A percentile compares a stretch with the other conserved stretches of the same genome.
These are phyloP conservation scores for Hesperophylax magnus DNA, from an alignment of 1,140 invertebrate species.

Conservation along the genomic window DNA sequence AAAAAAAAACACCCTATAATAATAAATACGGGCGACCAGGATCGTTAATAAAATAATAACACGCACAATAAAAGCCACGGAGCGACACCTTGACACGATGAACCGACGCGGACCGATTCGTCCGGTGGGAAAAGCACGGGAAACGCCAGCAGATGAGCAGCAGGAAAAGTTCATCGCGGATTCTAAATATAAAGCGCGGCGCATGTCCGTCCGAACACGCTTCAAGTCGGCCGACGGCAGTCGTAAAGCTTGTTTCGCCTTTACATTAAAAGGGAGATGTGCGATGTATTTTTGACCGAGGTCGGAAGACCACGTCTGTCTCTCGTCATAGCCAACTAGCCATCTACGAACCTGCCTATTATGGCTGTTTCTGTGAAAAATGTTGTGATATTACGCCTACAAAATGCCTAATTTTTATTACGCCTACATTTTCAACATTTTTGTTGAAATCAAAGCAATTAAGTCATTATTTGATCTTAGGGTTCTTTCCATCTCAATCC, in stretches of 20 bases:
- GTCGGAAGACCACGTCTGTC: slow-evolving; percentile 15
- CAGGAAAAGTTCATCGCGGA: not conserved
- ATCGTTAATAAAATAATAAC: no score
- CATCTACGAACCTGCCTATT: not conserved
- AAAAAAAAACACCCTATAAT: no score
- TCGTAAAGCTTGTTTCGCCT: not conserved
- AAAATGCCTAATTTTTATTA: no score
- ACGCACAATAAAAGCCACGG: not conserved
- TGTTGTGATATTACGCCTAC: no score
- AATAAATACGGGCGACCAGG: no score
- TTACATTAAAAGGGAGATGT: not conserved
- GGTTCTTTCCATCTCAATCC: no score
- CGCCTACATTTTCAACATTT: no score
- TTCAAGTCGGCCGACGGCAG: not conserved
- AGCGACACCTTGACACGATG: slow-evolving; percentile 10
- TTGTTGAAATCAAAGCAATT: no score
- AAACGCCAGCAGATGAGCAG: not conserved
- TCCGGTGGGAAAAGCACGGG: not conserved
- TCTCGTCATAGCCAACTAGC: not conserved
- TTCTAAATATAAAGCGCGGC: slow-evolving; percentile 12
- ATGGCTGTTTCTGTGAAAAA: no score
- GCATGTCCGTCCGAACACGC: not conserved
- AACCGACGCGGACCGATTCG: not conserved
- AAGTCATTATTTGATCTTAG: no score
- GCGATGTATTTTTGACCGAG: slow-evolving; percentile 28